phyloP scores from a whole-genome alignment of 1,140 invertebrate species.

The Atopsyche davidsoni region DNA sequence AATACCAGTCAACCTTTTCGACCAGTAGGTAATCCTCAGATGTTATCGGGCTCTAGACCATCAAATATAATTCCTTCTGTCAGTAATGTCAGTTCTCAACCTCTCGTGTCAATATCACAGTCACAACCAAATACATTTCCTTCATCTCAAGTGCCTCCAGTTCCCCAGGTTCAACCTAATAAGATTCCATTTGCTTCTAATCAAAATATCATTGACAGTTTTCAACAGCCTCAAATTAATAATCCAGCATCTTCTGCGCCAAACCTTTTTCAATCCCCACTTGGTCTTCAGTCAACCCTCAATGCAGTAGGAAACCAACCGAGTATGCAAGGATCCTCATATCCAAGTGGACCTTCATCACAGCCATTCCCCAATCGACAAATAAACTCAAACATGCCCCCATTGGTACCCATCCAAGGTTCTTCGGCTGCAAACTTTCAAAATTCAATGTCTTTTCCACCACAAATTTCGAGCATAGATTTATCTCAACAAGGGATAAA shows the following conservation, averaged over 20 bases:
- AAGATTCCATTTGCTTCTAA: background rate
- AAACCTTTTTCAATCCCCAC: constrained; percentile 29
- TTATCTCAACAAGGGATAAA: background rate
- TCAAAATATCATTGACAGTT: background rate
- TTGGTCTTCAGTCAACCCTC: constrained; percentile 32
- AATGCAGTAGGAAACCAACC: constrained; percentile 30
- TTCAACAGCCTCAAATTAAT: background rate
- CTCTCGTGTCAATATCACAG: too few species aligned
- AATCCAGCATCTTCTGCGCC: background rate
- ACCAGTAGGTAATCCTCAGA: background rate
- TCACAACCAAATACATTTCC: too few species aligned
- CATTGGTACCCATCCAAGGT: constrained; percentile 41
- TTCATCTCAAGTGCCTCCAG: background rate
- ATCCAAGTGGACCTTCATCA: constrained; percentile 6
- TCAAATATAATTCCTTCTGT: background rate
- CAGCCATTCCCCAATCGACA: constrained; percentile 35
- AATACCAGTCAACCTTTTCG: background rate
- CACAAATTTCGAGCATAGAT: too few species aligned
- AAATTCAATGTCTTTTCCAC: constrained; percentile 8
- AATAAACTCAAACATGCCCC: constrained; percentile 45
- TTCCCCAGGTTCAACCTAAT: constrained; percentile 11
- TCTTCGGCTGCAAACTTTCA: background rate
- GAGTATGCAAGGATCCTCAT: constrained; percentile 26
- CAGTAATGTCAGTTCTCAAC: too few species aligned
- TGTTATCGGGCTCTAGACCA: background rate